Percentiles rank a stretch among this genome's conserved stretches.
Conservation (phyloP, 1,140 invertebrate genomes). For the Condylostylus longicornis region DNA sequence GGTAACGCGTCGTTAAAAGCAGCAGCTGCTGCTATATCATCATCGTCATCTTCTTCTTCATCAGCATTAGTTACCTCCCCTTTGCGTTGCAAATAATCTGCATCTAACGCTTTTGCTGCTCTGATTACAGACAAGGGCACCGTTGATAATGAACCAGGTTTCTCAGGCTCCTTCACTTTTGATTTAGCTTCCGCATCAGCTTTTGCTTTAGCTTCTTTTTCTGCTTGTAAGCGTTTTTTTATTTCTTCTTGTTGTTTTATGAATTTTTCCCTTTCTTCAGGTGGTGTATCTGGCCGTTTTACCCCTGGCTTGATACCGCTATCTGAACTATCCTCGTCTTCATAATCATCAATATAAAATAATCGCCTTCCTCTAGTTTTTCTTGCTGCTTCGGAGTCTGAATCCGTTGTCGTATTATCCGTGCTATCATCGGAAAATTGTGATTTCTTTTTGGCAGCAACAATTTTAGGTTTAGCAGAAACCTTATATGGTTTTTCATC, state of each 20-base stretch:
- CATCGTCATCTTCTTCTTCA: slow-evolving; percentile 14
- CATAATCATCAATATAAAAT: slow-evolving; percentile 46
- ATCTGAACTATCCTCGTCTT: slow-evolving; percentile 29
- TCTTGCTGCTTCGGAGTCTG: no score
- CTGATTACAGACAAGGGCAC: slow-evolving; percentile 28
- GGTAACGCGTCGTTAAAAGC: slow-evolving; percentile 27
- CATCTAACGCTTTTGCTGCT: slow-evolving; percentile 31
- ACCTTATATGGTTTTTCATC: slow-evolving; percentile 6
- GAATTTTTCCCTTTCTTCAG: slow-evolving; percentile 30
- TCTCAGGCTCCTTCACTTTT: slow-evolving; percentile 17
- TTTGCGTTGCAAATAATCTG: slow-evolving; percentile 30
- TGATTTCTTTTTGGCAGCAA: slow-evolving; percentile 31
- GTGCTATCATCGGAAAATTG: slow-evolving; percentile 38
- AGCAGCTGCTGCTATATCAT: slow-evolving; percentile 19
- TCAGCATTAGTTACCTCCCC: slow-evolving; percentile 15
- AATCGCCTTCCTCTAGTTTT: slow-evolving; percentile 52
- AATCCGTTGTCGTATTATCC: slow-evolving; percentile 38
- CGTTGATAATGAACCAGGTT: slow-evolving; percentile 21
- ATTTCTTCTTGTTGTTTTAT: slow-evolving; percentile 31
- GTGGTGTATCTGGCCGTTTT: slow-evolving; percentile 27
- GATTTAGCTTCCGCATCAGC: slow-evolving; percentile 6
- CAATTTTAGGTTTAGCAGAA: slow-evolving; percentile 1
- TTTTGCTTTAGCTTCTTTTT: slow-evolving; percentile 23
- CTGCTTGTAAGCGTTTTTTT: slow-evolving; percentile 30
- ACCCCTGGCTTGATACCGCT: slow-evolving; percentile 39